A percentile compares a stretch with the other conserved stretches of the same genome.
Evolutionary conservation across 2,797 vertebrate species (phyloP).

Genomic region (Neosilurus hyrtlii): DNA sequence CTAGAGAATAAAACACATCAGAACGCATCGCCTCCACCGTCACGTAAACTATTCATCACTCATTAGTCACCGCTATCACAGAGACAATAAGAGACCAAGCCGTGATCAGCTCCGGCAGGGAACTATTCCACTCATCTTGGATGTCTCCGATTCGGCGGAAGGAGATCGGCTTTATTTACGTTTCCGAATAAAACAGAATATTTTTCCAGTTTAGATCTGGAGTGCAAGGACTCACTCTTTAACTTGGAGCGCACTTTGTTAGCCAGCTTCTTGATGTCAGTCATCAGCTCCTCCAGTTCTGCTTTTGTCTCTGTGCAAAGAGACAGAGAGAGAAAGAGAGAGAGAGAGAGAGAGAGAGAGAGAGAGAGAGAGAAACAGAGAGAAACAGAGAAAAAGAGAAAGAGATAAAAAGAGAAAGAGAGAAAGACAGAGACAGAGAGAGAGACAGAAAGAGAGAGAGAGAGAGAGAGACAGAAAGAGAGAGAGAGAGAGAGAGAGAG

Average conservation of each 20-base stretch:
- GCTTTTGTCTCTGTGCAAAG: slow-evolving; percentile 84
- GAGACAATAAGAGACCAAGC: not conserved
- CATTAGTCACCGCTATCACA: slow-evolving; percentile 37
- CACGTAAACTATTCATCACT: slow-evolving; percentile 35
- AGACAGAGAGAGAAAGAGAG: not conserved
- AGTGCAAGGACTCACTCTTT: slow-evolving; percentile 84
- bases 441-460: no score
- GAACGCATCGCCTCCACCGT: not conserved
- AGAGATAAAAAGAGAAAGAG: not conserved
- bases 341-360: not conserved
- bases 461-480: no score
- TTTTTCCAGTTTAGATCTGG: not conserved
- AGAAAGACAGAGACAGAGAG: not conserved
- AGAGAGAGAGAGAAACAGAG: no score
- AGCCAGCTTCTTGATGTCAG: slow-evolving; percentile 93
- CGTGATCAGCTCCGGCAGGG: slow-evolving; percentile 6
- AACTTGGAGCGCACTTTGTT: slow-evolving; percentile 96
- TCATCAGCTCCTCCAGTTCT: slow-evolving; percentile 91
- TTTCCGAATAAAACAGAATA: not conserved
- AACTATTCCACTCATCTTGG: not conserved
- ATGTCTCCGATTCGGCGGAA: not conserved
- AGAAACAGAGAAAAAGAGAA: not conserved
- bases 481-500: no score
- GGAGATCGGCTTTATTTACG: not conserved
- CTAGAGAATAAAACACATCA: slow-evolving; percentile 4